phyloP scores from a whole-genome alignment of 2,113 vertebrate species.

The Amazona vittata region DNA sequence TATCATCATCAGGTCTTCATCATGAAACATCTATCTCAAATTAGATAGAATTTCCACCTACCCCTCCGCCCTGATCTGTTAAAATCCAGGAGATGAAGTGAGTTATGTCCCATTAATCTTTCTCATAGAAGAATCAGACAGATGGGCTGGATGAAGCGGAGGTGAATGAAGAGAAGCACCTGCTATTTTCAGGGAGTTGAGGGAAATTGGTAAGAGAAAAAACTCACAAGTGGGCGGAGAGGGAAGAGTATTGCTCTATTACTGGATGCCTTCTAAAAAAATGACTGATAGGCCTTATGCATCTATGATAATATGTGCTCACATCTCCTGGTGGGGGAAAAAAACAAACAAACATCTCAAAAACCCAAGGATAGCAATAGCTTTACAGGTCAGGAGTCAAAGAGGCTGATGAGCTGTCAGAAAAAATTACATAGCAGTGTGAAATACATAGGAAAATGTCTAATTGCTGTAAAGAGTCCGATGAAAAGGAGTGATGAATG shows the following conservation, averaged over 20 bases:
- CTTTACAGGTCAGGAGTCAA: constrained; percentile 57
- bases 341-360: constrained; percentile 45
- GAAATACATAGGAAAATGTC: constrained; percentile 52
- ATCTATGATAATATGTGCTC: constrained; percentile 22
- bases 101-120: constrained; percentile 66
- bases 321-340: neutral
- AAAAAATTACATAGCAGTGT: constrained; percentile 48
- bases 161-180: constrained; percentile 70
- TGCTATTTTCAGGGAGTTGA: constrained; percentile 66
- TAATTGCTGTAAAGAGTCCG: constrained; percentile 56
- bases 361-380: constrained; percentile 33
- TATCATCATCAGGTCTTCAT: constrained; percentile 60
- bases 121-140: constrained; percentile 62
- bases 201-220: constrained; percentile 57
- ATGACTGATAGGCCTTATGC: constrained; percentile 59
- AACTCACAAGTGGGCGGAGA: constrained; percentile 55
- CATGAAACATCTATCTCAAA: constrained; percentile 62
- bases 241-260: constrained; percentile 62
- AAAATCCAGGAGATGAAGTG: constrained; percentile 54
- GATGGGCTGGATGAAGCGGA: constrained; percentile 69
- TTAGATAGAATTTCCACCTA: constrained; percentile 67
- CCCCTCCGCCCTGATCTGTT: constrained; percentile 58
- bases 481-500: constrained; percentile 38
- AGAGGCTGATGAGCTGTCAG: constrained; percentile 53
- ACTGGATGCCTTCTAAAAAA: constrained; percentile 55